Percentiles rank a stretch among this genome's conserved stretches.
phyloP scores from a whole-genome alignment of 2,797 vertebrate genomes.

The Amblyopsis hoosieri region DNA sequence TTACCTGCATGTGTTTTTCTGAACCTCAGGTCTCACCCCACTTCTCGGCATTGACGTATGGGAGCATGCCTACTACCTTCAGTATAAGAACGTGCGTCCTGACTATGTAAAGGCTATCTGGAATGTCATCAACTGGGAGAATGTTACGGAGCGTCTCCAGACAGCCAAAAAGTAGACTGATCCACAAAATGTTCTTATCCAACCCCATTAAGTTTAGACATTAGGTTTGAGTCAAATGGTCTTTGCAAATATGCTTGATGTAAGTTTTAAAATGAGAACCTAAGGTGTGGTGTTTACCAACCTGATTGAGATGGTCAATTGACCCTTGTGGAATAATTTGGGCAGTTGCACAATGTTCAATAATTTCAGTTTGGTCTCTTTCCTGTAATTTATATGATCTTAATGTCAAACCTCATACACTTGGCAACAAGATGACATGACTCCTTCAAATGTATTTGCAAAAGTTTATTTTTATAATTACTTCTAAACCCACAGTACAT shows the following conservation, averaged over 20 bases:
- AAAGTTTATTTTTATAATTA: conserved; percentile 19
- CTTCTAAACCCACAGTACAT: neutral
- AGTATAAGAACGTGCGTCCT: conserved; percentile 97
- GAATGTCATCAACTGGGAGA: conserved; percentile 96
- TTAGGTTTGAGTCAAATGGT: conserved; percentile 22
- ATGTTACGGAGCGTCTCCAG: conserved; percentile 86
- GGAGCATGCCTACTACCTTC: conserved; percentile 98
- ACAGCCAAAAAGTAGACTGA: conserved; percentile 81
- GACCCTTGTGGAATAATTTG: too few species aligned
- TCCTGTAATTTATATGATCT: neutral
- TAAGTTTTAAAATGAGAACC: conserved; percentile 11
- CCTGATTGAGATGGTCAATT: conserved; percentile 5
- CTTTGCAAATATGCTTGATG: conserved; percentile 29
- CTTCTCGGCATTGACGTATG: conserved; percentile 97
- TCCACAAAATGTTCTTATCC: neutral
- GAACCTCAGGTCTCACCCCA: conserved; percentile 86
- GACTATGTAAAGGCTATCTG: conserved; percentile 98
- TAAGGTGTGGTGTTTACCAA: too few species aligned
- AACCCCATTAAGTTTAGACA: conserved; percentile 1
- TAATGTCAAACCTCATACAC: neutral
- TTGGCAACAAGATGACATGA: neutral
- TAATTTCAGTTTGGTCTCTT: conserved; percentile 4
- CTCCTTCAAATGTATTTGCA: conserved; percentile 20
- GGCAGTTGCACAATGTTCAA: neutral
- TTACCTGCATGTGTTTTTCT: neutral